Base-by-base conservation (phyloP, 2,797 vertebrate genomes). In the Pangasius sanitwongsei region DNA sequence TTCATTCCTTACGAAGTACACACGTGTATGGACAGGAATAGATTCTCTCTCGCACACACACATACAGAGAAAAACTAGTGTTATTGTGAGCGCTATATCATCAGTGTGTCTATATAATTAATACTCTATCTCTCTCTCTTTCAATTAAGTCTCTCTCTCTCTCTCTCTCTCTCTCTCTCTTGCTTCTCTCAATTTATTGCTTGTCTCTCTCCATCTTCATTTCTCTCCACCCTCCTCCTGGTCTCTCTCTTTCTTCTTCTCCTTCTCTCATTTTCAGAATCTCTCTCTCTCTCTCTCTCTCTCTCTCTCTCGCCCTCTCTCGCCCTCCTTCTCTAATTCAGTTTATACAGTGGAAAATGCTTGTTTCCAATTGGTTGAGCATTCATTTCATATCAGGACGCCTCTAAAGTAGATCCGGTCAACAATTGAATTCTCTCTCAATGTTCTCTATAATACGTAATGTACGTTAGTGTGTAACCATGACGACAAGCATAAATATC, bases 341-440 rank as follows among this genome's bases (percentile, higher is more conserved):
- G 9, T 80, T 55, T 53, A n/a, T 2, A 34, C 3, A 8, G 4
- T 4, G 77, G 50, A 55, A 80, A 80, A 81, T 34, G n/a, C 53
- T 37, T 59, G 9, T 81, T 59, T 37, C 31, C 78, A 82, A 37
- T 37, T 59, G 59, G 25, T 65, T 28, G 4, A 23, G 9, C 23
- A 16, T 41, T 55, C 23, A 18, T 28, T 63, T 83, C 23, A 65
- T 48, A 83, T 83, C 59, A 44, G 81, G 59, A 16, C 15, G 25
- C 81, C 37, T 65, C 81, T 41, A 65, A 83, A 63, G 59, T 83
- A 44, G 59, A 83, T 83, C 81, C 57, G 59, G 81, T 18, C 59
- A 44, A 44, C 63, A 83, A 83, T 83, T 16, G 0, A 63, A 65
- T 63, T 83, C 25, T 63, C 34, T 44, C 59, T 83, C 34, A 37